Evolutionary conservation across 2,797 vertebrate genomes (phyloP), one percentile per base, ranked within the genome.

Genomic region (Centroberyx gerrardi): DNA sequence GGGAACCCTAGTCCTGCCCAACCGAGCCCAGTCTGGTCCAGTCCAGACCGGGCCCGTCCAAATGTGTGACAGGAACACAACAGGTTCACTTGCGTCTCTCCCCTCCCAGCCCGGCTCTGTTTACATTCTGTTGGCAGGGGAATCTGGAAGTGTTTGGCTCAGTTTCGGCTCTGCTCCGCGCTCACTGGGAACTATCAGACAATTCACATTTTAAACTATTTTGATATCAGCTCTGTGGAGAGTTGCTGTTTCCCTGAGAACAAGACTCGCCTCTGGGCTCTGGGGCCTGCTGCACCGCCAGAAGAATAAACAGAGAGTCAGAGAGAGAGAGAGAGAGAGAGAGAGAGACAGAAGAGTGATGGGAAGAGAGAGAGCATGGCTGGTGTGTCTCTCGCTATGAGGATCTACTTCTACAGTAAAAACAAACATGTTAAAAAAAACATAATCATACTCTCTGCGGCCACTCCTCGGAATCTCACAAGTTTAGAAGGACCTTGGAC

Each of bases 201-300:
- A 63, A 89, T 92, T 90, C 90, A 82, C 81, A 87, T 91, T 94
- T 92, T 94, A 92, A 92, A 92, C 91, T 92, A 90, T 94, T 94
- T 93, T 92, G 91, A 94, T 95, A 94, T 91, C 77, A 87, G 88
- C 93, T 94, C 93, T 93, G 87, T 91, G 78, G 93, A 94, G 93
- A 95, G 84, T 93, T 94, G 93, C 87, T 64, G 84, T 93, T 92
- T 90, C 92, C 92, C 86, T 92, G 93, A 93, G 95, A 94, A 93
- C 87, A 70, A 76, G 85, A 86, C 88, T 88, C 65, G 88, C 88
- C 90, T 90, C 83, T 88, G 90, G 91, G 90, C 92, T 90, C 84
- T 76, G 88, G 93, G 90, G 91, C 80, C 90, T 80, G 85, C 85
- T 80, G 85, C 90, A 76, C 82, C 82, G 84, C 90, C 90, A 89